A percentile compares a stretch with the other conserved stretches of the same genome.
Conservation (phyloP, 2,888 invertebrate genomes). For the Protophormia terraenovae region DNA sequence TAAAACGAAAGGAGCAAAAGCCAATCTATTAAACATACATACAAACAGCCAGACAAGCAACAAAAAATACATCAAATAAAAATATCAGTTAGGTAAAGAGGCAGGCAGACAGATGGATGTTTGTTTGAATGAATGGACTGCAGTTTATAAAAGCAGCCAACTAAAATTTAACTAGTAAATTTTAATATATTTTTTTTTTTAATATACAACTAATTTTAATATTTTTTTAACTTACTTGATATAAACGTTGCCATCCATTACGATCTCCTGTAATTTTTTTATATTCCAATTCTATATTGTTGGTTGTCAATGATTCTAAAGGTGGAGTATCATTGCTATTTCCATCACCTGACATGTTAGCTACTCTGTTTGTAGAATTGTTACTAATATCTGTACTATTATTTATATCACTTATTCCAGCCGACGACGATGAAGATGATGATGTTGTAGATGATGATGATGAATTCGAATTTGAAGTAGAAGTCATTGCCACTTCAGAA, state of each 20-base stretch:
- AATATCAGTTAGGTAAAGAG: neutral
- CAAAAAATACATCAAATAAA: neutral
- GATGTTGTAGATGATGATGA: conserved; percentile 33
- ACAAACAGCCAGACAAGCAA: neutral
- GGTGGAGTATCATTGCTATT: conserved; percentile 61
- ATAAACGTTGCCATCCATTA: conserved; percentile 87
- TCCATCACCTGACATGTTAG: conserved; percentile 59
- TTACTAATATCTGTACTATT: conserved; percentile 40
- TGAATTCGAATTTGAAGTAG: conserved; percentile 58
- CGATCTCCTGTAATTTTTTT: conserved; percentile 85
- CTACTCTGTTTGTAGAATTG: conserved; percentile 28
- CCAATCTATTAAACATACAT: conserved; percentile 5
- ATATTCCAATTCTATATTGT: conserved; percentile 87
- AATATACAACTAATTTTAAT: neutral
- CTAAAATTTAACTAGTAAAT: neutral
- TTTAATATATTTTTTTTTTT: neutral
- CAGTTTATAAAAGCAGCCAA: neutral
- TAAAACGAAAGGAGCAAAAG: conserved; percentile 73
- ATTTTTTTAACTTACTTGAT: conserved; percentile 84
- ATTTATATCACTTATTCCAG: conserved; percentile 51
- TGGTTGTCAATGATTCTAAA: conserved; percentile 49
- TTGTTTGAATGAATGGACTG: neutral
- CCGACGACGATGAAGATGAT: conserved; percentile 45
- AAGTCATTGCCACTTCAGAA: conserved; percentile 60
- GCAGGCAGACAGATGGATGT: neutral